A percentile compares a stretch with the other conserved stretches of the same genome.
Conservation (phyloP, 2,888 invertebrate genomes). For the Caenorhabditis doughertyi region DNA sequence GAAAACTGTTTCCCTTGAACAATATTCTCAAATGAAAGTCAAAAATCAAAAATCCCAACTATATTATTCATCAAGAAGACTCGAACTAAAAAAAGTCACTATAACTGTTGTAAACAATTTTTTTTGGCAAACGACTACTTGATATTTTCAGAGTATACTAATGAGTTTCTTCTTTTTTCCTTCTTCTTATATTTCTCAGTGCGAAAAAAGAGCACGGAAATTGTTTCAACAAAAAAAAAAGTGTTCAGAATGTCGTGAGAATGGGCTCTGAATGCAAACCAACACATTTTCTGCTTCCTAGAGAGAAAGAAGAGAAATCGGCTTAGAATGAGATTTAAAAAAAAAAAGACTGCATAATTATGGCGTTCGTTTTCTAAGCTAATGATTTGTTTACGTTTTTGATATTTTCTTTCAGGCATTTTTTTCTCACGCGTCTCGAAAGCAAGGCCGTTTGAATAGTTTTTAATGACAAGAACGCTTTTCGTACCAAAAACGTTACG, state of each 20-base stretch:
- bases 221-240: not conserved
- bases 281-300: not conserved
- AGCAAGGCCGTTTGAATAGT: too few relatives aligned
- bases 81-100: not conserved
- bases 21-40: too few relatives aligned
- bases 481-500: too few relatives aligned
- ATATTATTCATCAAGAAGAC: not conserved
- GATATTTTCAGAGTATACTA: constrained; percentile 24
- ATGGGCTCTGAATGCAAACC: not conserved
- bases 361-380: not conserved
- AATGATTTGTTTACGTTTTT: not conserved
- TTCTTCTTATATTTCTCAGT: constrained; percentile 3
- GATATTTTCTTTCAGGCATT: not conserved
- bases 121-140: constrained; percentile 6
- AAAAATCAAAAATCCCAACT: not conserved
- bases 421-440: too few relatives aligned
- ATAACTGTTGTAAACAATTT: constrained; percentile 22
- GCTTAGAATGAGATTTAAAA: not conserved
- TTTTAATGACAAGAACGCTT: too few relatives aligned
- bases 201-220: not conserved
- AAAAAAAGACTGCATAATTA: constrained; percentile 29
- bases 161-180: constrained; percentile 20
- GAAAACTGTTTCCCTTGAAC: too few relatives aligned
- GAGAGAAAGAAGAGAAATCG: not conserved
- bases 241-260: too few relatives aligned